These are phyloP conservation scores for Microplitis demolitor DNA, from an alignment of 1,140 invertebrate genomes.

Conservation along the genomic window DNA sequence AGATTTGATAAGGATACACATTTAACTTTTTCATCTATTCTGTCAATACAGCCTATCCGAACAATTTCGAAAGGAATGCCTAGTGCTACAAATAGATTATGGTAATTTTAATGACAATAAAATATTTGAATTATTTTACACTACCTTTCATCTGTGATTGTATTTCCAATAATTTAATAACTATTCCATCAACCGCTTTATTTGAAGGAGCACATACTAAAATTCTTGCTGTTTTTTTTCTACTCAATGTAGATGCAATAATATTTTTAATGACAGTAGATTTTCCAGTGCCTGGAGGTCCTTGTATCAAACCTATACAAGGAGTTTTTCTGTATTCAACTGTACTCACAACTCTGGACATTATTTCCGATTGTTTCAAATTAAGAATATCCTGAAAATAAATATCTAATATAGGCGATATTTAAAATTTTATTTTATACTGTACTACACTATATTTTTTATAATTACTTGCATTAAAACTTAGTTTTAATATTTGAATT, in stretches of 20 bases:
- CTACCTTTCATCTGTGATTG: background rate
- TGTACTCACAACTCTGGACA: background rate
- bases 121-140: background rate
- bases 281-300: constrained; percentile 18
- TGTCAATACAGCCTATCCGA: background rate
- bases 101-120: background rate
- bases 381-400: background rate
- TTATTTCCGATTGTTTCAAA: background rate
- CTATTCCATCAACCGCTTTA: background rate
- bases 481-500: background rate
- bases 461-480: background rate
- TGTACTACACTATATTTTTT: background rate
- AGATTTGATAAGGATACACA: background rate
- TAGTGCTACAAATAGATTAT: background rate
- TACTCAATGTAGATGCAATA: constrained; percentile 6
- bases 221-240: constrained; percentile 16
- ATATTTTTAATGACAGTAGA: constrained; percentile 16
- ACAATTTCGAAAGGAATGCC: background rate
- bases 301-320: background rate
- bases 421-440: background rate
- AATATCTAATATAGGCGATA: too few species aligned
- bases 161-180: background rate
- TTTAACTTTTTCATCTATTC: background rate
- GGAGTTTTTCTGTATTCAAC: background rate
- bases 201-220: constrained; percentile 11